Conservation (phyloP, 2,797 vertebrate genomes). For the Acestrorhynchus altus region DNA sequence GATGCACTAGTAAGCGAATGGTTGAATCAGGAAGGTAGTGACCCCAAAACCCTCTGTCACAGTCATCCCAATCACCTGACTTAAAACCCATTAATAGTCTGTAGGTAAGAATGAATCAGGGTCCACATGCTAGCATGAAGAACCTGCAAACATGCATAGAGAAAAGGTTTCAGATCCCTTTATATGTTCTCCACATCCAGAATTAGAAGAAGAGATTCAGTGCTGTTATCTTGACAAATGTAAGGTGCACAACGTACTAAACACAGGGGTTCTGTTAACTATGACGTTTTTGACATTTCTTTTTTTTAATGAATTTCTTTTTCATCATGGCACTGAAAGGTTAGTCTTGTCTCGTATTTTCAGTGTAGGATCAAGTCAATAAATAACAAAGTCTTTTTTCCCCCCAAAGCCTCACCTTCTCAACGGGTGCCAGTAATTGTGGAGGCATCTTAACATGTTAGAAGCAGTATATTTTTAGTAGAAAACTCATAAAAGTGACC, state of each 20-base stretch:
- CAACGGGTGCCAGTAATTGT: neutral
- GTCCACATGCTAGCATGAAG: neutral
- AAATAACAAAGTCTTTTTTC: neutral
- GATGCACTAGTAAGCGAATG: too few species aligned
- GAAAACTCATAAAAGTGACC: neutral
- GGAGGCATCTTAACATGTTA: neutral
- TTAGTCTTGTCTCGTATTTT: conserved; percentile 11
- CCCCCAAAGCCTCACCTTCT: neutral
- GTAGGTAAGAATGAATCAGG: neutral
- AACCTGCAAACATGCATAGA: neutral
- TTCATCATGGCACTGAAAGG: neutral
- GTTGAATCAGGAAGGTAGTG: too few species aligned
- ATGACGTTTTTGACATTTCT: neutral
- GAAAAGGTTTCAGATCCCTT: neutral
- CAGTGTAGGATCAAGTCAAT: conserved; percentile 11
- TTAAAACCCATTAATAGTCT: too few species aligned
- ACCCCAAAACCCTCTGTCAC: too few species aligned
- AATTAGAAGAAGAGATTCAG: neutral
- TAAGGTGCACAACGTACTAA: neutral
- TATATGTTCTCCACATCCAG: neutral
- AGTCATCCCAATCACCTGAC: neutral
- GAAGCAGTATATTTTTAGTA: conserved; percentile 10
- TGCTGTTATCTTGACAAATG: conserved; percentile 1
- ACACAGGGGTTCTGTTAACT: neutral
- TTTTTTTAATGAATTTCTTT: conserved; percentile 3